These are phyloP conservation scores for Macrotus californicus DNA, from an alignment of 2,113 vertebrate genomes.

Conservation along the genomic window DNA sequence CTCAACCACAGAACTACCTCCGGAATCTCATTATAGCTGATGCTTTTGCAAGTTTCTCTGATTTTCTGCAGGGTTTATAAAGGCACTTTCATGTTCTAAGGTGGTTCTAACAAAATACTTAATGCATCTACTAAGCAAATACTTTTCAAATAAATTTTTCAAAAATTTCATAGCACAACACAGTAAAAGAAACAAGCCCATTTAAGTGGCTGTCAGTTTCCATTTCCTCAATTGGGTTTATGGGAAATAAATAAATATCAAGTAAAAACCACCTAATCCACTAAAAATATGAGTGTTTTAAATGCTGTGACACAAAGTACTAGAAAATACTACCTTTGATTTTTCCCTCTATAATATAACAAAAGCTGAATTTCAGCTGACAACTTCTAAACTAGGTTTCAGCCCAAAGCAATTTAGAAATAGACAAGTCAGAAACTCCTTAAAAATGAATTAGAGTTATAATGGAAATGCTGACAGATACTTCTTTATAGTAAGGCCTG, in stretches of 20 bases:
- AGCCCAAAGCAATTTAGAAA: constrained; percentile 55
- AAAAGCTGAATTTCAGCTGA: constrained; percentile 51
- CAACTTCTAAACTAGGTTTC: constrained; percentile 31
- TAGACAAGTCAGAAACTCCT: constrained; percentile 60
- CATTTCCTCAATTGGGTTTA: constrained; percentile 27
- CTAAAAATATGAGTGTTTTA: constrained; percentile 9
- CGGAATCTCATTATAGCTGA: constrained; percentile 3
- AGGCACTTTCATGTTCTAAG: background rate
- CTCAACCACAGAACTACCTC: background rate
- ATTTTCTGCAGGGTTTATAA: background rate
- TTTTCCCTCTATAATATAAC: constrained; percentile 3
- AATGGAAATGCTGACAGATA: constrained; percentile 61
- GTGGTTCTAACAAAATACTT: constrained; percentile 36
- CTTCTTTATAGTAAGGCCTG: constrained; percentile 62
- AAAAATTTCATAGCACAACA: constrained; percentile 36
- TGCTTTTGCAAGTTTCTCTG: constrained; percentile 1
- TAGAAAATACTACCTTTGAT: constrained; percentile 16
- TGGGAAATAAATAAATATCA: constrained; percentile 56
- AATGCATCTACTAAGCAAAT: constrained; percentile 15
- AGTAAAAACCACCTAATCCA: constrained; percentile 29
- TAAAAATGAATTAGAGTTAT: constrained; percentile 62
- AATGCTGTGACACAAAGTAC: background rate
- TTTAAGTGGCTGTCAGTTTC: constrained; percentile 12
- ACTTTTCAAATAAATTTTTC: constrained; percentile 46
- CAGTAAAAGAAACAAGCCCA: background rate